Conservation (phyloP, 2,888 invertebrate species). For the Gonocerus acuteangulatus region DNA sequence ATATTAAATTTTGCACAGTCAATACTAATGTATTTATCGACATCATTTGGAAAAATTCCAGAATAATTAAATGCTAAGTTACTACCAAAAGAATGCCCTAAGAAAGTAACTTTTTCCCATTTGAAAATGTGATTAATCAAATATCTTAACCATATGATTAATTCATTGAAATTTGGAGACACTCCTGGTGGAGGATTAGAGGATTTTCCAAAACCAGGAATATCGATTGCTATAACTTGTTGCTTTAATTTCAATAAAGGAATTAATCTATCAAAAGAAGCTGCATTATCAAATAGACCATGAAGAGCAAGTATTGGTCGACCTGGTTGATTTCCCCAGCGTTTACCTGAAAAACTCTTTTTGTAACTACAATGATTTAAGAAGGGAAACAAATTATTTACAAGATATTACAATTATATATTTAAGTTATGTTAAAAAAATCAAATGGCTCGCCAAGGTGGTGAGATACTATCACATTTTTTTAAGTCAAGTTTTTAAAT, state of each 20-base stretch:
- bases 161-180: slow-evolving; percentile 46
- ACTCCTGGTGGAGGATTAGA: slow-evolving; percentile 55
- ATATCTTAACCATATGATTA: slow-evolving; percentile 42
- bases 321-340: slow-evolving; percentile 59
- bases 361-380: too few species aligned
- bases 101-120: slow-evolving; percentile 60
- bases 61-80: slow-evolving; percentile 55
- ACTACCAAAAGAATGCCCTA: slow-evolving; percentile 54
- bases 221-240: slow-evolving; percentile 55
- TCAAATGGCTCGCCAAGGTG: too few species aligned
- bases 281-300: slow-evolving; percentile 73
- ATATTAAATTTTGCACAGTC: slow-evolving; percentile 41
- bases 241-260: slow-evolving; percentile 50
- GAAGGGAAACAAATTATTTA: too few species aligned
- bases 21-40: slow-evolving; percentile 48
- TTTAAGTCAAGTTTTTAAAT: too few species aligned
- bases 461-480: too few species aligned
- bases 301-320: slow-evolving; percentile 61
- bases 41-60: slow-evolving; percentile 54
- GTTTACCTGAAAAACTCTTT: slow-evolving; percentile 45
- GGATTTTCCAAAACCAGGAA: slow-evolving; percentile 64
- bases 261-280: slow-evolving; percentile 62
- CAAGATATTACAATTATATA: too few species aligned
- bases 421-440: too few species aligned
- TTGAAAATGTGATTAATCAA: slow-evolving; percentile 39